A percentile compares a stretch with the other conserved stretches of the same genome.
These are phyloP conservation scores for Pristionchus exspectatus DNA, from an alignment of 2,888 invertebrate genomes.

Conservation along the genomic window DNA sequence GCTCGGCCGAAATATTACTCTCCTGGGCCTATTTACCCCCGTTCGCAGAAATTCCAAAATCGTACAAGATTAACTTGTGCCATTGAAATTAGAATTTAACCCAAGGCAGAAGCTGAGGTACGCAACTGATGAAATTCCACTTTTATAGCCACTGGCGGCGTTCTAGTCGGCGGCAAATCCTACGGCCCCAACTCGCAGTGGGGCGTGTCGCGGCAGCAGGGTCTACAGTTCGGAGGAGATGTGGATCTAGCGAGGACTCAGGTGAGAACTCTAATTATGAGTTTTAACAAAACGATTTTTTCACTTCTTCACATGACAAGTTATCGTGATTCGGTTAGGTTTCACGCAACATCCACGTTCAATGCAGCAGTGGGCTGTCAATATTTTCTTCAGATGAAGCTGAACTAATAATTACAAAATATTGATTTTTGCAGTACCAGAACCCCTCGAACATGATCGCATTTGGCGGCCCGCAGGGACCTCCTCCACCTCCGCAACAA, in stretches of 20 bases:
- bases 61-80: not conserved
- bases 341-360: not conserved
- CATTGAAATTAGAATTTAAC: not conserved
- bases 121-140: too few species aligned
- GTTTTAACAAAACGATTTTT: not conserved
- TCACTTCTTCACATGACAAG: not conserved
- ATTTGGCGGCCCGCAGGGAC: not conserved
- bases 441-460: constrained; percentile 25
- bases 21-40: not conserved
- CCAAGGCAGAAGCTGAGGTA: too few species aligned
- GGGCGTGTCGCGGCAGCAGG: not conserved
- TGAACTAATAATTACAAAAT: not conserved
- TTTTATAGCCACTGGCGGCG: too few species aligned
- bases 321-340: not conserved
- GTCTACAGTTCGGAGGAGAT: not conserved
- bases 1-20: not conserved
- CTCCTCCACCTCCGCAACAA: not conserved
- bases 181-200: constrained; percentile 39
- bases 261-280: not conserved
- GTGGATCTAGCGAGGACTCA: constrained; percentile 32
- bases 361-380: not conserved
- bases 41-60: not conserved
- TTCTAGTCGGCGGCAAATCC: not conserved
- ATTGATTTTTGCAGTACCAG: not conserved
- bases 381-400: not conserved